phyloP scores from a whole-genome alignment of 2,797 vertebrate genomes.

The Megalops cyprinoides region DNA sequence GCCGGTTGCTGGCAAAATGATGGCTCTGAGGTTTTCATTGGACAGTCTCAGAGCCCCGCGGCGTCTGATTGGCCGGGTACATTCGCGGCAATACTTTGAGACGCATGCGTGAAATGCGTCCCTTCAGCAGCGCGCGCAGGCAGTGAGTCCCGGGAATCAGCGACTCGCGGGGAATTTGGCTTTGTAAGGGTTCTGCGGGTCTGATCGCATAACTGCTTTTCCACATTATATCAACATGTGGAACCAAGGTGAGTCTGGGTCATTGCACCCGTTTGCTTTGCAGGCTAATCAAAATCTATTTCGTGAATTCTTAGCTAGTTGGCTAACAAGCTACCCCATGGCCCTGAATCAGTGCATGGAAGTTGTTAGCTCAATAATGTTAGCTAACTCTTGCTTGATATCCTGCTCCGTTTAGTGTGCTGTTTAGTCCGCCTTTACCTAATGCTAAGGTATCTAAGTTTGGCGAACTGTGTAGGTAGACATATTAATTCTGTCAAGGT shows the following conservation, averaged over 20 bases:
- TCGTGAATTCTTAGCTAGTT: background rate
- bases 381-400: no score
- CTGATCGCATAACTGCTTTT: background rate
- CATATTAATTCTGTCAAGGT: no score
- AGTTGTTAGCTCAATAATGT: no score
- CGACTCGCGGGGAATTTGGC: no score
- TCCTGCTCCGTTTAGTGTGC: no score
- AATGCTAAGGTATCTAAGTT: no score
- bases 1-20: background rate
- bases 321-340: background rate
- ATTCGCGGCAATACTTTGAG: constrained; percentile 63
- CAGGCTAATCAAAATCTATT: background rate
- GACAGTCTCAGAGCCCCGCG: background rate
- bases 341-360: no score
- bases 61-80: constrained; percentile 16
- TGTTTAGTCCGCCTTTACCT: no score
- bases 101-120: constrained; percentile 61
- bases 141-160: no score
- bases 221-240: constrained; percentile 62
- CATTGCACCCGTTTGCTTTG: background rate
- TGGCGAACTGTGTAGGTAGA: no score
- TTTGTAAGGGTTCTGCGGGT: no score
- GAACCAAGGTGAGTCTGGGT: constrained; percentile 72
- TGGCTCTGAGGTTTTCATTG: background rate
- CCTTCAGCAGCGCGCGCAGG: constrained; percentile 63